Evolutionary conservation across 2,797 vertebrate species (phyloP).

Genomic region (Mormyrops attenuatus): DNA sequence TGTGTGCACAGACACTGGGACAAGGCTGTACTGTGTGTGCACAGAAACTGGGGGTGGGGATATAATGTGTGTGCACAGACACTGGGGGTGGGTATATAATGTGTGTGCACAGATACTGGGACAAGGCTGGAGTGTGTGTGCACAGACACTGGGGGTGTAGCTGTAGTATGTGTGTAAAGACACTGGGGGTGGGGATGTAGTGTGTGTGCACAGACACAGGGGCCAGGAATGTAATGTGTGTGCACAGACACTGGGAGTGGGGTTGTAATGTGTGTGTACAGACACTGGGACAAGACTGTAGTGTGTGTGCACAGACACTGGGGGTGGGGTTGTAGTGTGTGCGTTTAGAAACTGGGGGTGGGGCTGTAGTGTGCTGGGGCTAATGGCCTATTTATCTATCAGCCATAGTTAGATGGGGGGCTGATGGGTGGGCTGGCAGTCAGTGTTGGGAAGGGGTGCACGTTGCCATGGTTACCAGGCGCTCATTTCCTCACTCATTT

Average conservation of each 20-base stretch:
- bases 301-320: neutral
- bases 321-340: neutral
- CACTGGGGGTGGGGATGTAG: neutral
- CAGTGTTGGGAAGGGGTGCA: neutral
- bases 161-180: neutral
- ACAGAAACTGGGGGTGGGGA: too few species aligned
- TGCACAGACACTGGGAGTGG: neutral
- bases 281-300: neutral
- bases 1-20: neutral
- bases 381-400: neutral
- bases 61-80: neutral
- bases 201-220: neutral
- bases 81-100: too few species aligned
- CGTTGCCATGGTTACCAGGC: constrained; percentile 8
- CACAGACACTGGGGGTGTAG: neutral
- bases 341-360: neutral
- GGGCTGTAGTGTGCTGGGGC: neutral
- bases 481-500: neutral
- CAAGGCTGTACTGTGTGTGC: neutral
- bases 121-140: too few species aligned
- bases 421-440: neutral
- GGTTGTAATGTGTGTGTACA: neutral
- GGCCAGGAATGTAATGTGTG: neutral
- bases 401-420: neutral
- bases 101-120: neutral